Evolutionary conservation across 2,797 vertebrate genomes (phyloP), one percentile per base, ranked within the genome.

Genomic region (Oreochromis mossambicus): DNA sequence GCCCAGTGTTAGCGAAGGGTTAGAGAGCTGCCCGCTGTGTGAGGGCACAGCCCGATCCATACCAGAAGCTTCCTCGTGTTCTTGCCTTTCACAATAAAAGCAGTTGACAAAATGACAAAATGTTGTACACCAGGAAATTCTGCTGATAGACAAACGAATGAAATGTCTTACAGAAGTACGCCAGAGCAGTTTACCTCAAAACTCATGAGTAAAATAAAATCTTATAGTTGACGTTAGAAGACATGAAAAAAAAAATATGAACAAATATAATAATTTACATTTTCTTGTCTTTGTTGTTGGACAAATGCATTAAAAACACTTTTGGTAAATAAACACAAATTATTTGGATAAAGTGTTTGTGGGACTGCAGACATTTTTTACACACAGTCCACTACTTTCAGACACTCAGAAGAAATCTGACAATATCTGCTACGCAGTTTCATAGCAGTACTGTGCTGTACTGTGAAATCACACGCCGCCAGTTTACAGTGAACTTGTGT

Each of bases 381-480:
- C 14, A 43, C 12, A 43, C 41, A 6, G 41, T 43, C 2, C 13
- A 5, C 13, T 13, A 43, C 5, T 5, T 14, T 43, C 41, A 43
- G 41, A 43, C 2, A 15, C 4, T 58, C 55, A 2, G 3, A 0
- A 32, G 56, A 32, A 32, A 29, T 19, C 29, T 17, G 26, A 58
- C 14, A 58, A 15, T 58, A 0, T 9, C 55, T 58, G 14, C 8
- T 13, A 26, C 11, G 12, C 21, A 4, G 29, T 38, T 63, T 63
- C 0, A 38, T 13, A 13, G 61, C 34, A 21, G 34, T 3, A n/a
- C 34, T 17, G 58, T 21, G 19, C 34, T 38, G 58, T 24, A n/a
- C 34, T 13, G 61, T 0, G 0, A 68, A 24, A 15, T 6, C 21
- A 7, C n/a, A 24, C 8, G 0, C 7, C 4, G 9, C 3, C 54